Evolutionary conservation across 2,797 vertebrate genomes (phyloP).

Genomic region (Girardinus metallicus): DNA sequence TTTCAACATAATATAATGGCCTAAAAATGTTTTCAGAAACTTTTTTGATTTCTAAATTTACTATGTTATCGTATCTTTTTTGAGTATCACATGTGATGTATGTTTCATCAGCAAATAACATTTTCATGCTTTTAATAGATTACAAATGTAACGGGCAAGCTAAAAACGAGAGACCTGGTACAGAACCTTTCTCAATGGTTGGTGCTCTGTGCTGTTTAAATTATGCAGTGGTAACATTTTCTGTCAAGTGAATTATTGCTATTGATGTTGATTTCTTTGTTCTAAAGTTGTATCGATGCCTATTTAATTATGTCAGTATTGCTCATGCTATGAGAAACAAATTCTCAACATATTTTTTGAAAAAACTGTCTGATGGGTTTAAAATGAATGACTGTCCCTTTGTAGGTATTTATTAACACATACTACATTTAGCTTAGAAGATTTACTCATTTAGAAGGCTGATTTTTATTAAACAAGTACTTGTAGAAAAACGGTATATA

Average conservation of each 20-base stretch:
- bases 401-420: neutral
- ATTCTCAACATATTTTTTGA: neutral
- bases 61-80: neutral
- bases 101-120: neutral
- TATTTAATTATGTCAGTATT: neutral
- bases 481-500: conserved; percentile 27
- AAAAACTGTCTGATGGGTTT: neutral
- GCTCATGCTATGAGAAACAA: neutral
- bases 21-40: neutral
- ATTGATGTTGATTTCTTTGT: neutral
- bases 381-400: neutral
- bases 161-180: neutral
- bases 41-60: neutral
- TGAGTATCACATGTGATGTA: neutral
- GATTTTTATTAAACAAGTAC: conserved; percentile 5
- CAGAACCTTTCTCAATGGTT: neutral
- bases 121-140: neutral
- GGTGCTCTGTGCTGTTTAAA: neutral
- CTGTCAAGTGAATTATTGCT: neutral
- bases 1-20: neutral
- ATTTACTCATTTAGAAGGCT: neutral
- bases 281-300: neutral
- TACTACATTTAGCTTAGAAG: neutral
- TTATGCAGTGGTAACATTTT: neutral
- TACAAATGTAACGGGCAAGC: neutral